Base-by-base conservation (phyloP, 1,140 invertebrate species). In the Drosophila cardini region DNA sequence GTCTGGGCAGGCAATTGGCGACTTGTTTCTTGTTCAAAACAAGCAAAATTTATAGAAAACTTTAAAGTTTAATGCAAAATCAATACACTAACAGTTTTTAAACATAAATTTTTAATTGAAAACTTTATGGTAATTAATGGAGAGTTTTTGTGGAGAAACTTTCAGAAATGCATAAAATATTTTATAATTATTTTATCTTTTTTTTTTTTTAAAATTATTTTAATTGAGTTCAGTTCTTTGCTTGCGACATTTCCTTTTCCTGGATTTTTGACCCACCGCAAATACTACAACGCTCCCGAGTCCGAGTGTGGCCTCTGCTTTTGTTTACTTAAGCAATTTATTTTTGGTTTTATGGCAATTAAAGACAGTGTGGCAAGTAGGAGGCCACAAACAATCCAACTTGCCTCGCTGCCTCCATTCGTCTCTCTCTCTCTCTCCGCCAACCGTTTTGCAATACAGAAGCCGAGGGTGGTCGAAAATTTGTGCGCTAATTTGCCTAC, bases 281-380 rank as follows among this genome's bases (percentile, higher is more conserved):
- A 62, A 38, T 53, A 53, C 11, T 26, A 42, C n/a, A n/a, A n/a
- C 21, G 4, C 21, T 26, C 2, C 4, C 15, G 61, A 42, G 16
- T 52, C n/a, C 48, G 48, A 26, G 21, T 26, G 48, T 52, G 48
- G 30, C 48, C 42, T 5, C n/a, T 4, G 2, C 15, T 57, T 79
- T 78, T 77, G 69, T 86, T 84, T 74, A 77, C 73, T 69, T 85
- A 40, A 67, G 72, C 72, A 86, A 86, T 72, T 75, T 85, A 84
- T 85, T 81, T 85, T 57, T 78, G 67, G 21, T 26, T 71, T 75
- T 62, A 38, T 45, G 63, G 60, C 75, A 76, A 80, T 73, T 69
- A 62, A 72, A 61, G 61, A 77, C 26, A 26, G 10, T 52, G 46
- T 45, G 57, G 52, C 62, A 62, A 82, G 83, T 75, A 73, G 83